phyloP scores from a whole-genome alignment of 92 coral and sea anemone genomes.

The Parazoanthus atlanticus region DNA sequence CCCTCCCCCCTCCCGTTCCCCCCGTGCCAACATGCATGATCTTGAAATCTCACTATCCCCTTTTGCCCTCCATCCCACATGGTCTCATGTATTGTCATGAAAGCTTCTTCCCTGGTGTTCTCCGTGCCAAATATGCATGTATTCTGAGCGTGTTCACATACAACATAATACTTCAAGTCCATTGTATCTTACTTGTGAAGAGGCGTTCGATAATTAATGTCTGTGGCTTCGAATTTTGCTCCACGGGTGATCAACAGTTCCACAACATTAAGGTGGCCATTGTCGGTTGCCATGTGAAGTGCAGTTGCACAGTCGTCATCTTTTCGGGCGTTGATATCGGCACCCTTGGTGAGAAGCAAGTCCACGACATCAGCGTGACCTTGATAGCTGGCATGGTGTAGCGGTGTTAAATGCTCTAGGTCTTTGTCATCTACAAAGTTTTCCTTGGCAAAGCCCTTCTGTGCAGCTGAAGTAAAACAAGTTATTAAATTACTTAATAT shows the following conservation, averaged over 20 bases:
- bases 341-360: constrained; percentile 66
- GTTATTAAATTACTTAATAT: not conserved
- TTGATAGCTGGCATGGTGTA: constrained; percentile 58
- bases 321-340: constrained; percentile 56
- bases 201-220: constrained; percentile 75
- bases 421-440: constrained; percentile 54
- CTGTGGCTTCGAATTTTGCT: constrained; percentile 58
- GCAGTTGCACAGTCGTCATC: constrained; percentile 54
- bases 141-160: not conserved
- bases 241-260: constrained; percentile 72
- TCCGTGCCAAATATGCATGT: too few species aligned
- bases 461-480: constrained; percentile 48
- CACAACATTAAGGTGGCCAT: constrained; percentile 65
- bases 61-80: too few species aligned
- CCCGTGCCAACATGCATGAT: too few species aligned
- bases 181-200: constrained; percentile 57
- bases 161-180: not conserved
- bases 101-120: too few species aligned
- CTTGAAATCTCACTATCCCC: too few species aligned
- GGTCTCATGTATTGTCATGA: too few species aligned
- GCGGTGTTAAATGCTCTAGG: constrained; percentile 58
- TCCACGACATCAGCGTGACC: constrained; percentile 56
- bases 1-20: too few species aligned
- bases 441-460: constrained; percentile 25
- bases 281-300: constrained; percentile 69